phyloP scores from a whole-genome alignment of 2,888 invertebrate genomes.

The Ormyrus pomaceus region DNA sequence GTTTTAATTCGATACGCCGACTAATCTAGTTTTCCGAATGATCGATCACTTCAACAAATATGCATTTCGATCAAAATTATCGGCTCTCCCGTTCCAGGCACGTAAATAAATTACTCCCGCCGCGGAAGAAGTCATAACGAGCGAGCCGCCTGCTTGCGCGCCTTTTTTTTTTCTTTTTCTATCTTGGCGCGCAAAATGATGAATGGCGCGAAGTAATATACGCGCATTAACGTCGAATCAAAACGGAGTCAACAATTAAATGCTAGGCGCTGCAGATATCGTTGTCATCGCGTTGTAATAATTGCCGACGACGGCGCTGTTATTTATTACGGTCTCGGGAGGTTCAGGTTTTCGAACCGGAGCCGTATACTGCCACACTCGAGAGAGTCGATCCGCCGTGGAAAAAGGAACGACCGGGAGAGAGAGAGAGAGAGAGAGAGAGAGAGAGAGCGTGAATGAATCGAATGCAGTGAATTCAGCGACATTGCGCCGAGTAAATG shows the following conservation, averaged over 20 bases:
- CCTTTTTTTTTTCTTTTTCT: slow-evolving; percentile 20
- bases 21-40: neutral
- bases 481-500: slow-evolving; percentile 63
- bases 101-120: slow-evolving; percentile 37
- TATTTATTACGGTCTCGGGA: slow-evolving; percentile 46
- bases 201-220: slow-evolving; percentile 49
- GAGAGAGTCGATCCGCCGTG: neutral
- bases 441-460: neutral
- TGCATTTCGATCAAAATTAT: slow-evolving; percentile 17
- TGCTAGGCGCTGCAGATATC: slow-evolving; percentile 45
- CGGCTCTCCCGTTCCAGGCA: neutral
- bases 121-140: slow-evolving; percentile 35
- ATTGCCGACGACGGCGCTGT: slow-evolving; percentile 37
- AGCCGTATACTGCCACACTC: neutral
- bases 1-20: neutral
- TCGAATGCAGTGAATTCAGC: neutral
- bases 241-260: slow-evolving; percentile 52
- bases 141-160: neutral
- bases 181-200: slow-evolving; percentile 30
- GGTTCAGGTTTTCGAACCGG: slow-evolving; percentile 30
- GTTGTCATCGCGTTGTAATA: slow-evolving; percentile 53
- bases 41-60: slow-evolving; percentile 14
- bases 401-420: neutral
- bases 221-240: slow-evolving; percentile 52
- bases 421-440: neutral